Evolutionary conservation across 2,888 invertebrate species (phyloP), one percentile per base, ranked within the genome.

Genomic region (Plemyria rubiginata): DNA sequence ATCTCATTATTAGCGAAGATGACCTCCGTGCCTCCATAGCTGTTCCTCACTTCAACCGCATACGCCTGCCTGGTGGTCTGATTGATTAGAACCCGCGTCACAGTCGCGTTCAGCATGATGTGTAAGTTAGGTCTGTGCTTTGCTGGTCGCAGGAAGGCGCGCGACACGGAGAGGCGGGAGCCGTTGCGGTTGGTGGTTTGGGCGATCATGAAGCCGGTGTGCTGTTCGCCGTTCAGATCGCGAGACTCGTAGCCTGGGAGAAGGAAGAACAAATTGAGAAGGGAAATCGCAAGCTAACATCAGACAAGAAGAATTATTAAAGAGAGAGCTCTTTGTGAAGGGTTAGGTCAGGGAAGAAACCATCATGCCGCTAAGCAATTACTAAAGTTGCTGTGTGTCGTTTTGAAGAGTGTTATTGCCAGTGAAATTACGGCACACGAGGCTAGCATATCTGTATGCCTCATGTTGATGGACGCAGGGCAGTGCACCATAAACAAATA

Each of bases 141-240:
- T 28, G 96, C 96, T 0, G 98, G 97, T 0, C 97, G 93, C 8
- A 98, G 90, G 88, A 96, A 98, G 0, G 98, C 96, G 60, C 96
- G 94, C 0, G 98, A 95, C 0, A 96, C 95, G 70, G 97, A 97
- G 61, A 97, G 94, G 0, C 98, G 94, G 0, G 97, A 97, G 0
- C 98, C 98, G 79, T 98, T 97, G 72, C 96, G 94, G 73, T 96
- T 95, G 0, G 97, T 98, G 29, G 97, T 98, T 85, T 98, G 98
- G 0, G 98, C 97, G 68, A 98, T 98, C 64, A 95, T 93, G 83
- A 98, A 98, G 0, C 98, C 98, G 0, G 97, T 96, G 80, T 97
- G 96, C 29, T 94, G 94, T 29, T 93, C 94, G 0, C 98, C 98
- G 86, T 98, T 98, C 16, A 97, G 88, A 81, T 98, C 98, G n/a